A percentile compares a stretch with the other conserved stretches of the same genome.
Evolutionary conservation across 2,888 invertebrate genomes (phyloP).

Genomic region (Neoscelio sp.): DNA sequence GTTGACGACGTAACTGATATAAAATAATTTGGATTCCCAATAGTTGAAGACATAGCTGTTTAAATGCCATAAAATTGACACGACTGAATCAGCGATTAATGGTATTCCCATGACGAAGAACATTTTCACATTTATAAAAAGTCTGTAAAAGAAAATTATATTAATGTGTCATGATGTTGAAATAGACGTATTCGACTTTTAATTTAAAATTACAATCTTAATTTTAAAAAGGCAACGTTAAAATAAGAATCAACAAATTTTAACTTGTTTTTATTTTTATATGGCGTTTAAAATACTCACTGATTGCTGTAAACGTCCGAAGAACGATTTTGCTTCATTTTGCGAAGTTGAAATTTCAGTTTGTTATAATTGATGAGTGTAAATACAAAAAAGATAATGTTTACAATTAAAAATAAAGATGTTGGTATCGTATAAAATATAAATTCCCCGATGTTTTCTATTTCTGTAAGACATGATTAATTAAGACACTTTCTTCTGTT

Average conservation of each 20-base stretch:
- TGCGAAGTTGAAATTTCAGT: not conserved
- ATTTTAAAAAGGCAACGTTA: no score
- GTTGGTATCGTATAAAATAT: constrained; percentile 5
- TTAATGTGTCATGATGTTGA: no score
- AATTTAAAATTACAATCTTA: not conserved
- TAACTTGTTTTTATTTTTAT: no score
- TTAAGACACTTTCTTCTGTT: no score
- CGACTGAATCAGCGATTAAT: not conserved
- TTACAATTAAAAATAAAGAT: not conserved
- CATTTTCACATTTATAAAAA: constrained; percentile 11
- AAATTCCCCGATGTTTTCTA: constrained; percentile 6
- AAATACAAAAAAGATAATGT: constrained; percentile 3
- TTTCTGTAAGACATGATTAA: not conserved
- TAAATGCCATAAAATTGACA: constrained; percentile 3
- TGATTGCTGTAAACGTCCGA: not conserved
- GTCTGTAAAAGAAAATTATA: no score
- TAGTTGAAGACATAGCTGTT: constrained; percentile 4
- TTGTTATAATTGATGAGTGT: constrained; percentile 1
- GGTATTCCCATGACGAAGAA: constrained; percentile 31
- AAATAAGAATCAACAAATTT: no score
- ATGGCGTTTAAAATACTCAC: constrained; percentile 16
- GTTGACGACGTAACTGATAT: not conserved
- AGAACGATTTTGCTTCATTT: not conserved
- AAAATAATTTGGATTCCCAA: not conserved
- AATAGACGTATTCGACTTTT: no score